Base-by-base conservation (phyloP, 2,797 vertebrate genomes). In the Telmatherina bonti region DNA sequence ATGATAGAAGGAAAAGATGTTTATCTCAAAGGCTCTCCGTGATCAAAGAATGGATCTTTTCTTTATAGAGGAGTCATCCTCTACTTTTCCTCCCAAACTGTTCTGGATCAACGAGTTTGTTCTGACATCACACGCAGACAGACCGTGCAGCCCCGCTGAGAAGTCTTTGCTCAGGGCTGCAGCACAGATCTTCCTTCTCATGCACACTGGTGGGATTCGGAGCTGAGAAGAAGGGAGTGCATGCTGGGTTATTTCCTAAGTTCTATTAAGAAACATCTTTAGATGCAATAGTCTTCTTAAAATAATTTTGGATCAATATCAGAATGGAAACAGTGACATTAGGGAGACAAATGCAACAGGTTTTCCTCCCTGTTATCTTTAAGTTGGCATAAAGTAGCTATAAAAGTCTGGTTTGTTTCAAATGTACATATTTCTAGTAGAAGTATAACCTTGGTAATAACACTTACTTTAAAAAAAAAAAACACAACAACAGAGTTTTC, bases 21-120 rank as follows among this genome's bases (percentile, higher is more conserved):
- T 20, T 20, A 43, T 43, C 54, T 45, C 20, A 15, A 36, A 66
- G 57, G 53, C 62, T 45, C 65, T 60, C 54, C 16, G 33, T 24
- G 65, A 70, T 72, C 70, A 67, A 36, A 72, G 71, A 53, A 27
- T 43, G n/a, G 49, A 54, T 38, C 56, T 69, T 60, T 49, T 49
- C 55, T 69, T 72, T 30, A 12, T 43, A 41, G 51, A 67, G 53
- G 69, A 52, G 41, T 20, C 10, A 24, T 64, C 60, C 56, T 62
- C 55, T 43, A 62, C 67, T 18, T 30, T 33, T 62, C 62, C 53
- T 49, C 55, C 49, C 54, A 41, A 45, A 51, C 63, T 38, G 53
- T 24, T 77, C 53, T 52, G 73, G 73, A 30, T 58, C 38, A 53
- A 65, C 1, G 53, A 56, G 75, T 61, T 57, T 66, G 68, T 43